Evolutionary conservation across 2,113 vertebrate species (phyloP).

Genomic region (Canis aureus): DNA sequence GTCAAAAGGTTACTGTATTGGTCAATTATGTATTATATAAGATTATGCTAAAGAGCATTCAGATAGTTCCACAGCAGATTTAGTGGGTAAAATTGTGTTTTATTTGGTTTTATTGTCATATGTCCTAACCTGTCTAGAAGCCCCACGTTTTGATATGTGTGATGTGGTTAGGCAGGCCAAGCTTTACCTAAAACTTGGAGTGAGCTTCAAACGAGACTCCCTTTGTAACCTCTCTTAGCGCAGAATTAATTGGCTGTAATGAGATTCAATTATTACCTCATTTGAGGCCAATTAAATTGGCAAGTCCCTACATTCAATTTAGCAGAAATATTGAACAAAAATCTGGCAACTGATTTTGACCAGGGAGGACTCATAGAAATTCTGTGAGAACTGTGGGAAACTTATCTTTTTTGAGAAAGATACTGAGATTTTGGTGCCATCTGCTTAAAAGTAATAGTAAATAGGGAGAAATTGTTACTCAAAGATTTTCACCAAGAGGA

Average conservation of each 20-base stretch:
- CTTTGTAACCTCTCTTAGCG: neutral
- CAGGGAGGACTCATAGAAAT: neutral
- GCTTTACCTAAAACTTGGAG: neutral
- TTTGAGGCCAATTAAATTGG: neutral
- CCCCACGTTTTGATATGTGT: neutral
- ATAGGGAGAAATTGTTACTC: neutral
- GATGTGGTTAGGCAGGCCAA: neutral
- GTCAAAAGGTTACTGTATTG: neutral
- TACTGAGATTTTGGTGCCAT: neutral
- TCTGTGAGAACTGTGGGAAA: neutral
- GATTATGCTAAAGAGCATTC: neutral
- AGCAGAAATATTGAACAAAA: neutral
- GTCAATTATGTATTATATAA: neutral
- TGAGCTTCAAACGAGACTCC: neutral
- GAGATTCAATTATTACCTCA: neutral
- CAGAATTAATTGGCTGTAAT: neutral
- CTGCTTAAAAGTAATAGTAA: neutral
- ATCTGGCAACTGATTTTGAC: neutral
- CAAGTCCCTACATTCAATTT: neutral
- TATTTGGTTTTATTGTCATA: neutral
- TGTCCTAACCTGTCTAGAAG: neutral
- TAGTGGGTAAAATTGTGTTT: neutral
- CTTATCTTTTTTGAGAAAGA: neutral
- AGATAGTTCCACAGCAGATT: neutral
- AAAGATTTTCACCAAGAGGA: neutral